Percentiles rank a stretch among this genome's conserved stretches.
phyloP scores from a whole-genome alignment of 2,888 invertebrate genomes.

The Caenorhabditis uteleia region DNA sequence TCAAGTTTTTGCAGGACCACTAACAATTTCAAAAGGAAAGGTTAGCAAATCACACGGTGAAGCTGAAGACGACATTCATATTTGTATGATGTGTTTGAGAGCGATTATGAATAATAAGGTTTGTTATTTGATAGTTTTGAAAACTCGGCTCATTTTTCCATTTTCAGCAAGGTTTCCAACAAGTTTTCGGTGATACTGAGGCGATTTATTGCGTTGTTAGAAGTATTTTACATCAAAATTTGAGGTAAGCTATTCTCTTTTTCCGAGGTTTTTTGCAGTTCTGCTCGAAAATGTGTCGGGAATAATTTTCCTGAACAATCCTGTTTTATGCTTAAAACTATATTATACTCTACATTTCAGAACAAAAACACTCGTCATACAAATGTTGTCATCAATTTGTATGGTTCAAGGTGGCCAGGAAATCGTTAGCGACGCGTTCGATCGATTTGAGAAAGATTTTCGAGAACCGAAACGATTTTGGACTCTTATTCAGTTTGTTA shows the following conservation, averaged over 20 bases:
- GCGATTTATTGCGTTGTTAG: conserved; percentile 98
- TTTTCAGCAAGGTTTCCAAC: conserved; percentile 92
- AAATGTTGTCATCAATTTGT: conserved; percentile 95
- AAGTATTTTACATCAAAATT: conserved; percentile 92
- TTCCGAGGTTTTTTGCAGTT: background rate
- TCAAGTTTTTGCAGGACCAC: conserved; percentile 17
- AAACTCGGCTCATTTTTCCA: no score
- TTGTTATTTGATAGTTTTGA: conserved; percentile 14
- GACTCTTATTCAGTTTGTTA: conserved; percentile 95
- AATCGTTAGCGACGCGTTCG: conserved; percentile 93
- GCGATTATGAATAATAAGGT: conserved; percentile 99
- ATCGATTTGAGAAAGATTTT: conserved; percentile 79
- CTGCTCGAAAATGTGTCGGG: background rate
- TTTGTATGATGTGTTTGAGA: conserved; percentile 97
- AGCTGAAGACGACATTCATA: conserved; percentile 90
- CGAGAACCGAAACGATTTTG: conserved; percentile 86
- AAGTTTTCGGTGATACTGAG: conserved; percentile 96
- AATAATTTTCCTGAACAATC: background rate
- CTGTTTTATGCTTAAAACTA: background rate
- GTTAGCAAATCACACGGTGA: conserved; percentile 48
- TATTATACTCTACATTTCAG: no score
- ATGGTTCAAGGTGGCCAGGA: conserved; percentile 98
- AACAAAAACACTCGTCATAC: conserved; percentile 94
- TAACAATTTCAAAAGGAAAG: conserved; percentile 39
- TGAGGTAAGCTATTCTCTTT: conserved; percentile 77